phyloP scores from a whole-genome alignment of 2,888 invertebrate species.

The Eristalinus sepulchralis region DNA sequence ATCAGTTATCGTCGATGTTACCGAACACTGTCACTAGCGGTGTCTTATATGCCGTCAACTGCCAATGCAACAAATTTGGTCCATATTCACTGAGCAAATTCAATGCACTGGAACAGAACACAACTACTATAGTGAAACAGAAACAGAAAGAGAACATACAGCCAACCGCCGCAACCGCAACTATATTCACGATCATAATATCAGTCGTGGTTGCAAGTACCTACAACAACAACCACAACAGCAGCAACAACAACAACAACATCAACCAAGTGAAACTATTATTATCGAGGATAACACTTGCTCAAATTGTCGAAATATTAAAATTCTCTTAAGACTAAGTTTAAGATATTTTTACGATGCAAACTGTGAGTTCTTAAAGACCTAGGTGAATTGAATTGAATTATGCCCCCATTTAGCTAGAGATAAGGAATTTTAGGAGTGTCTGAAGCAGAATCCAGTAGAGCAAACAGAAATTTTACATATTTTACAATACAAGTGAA shows the following conservation, averaged over 20 bases:
- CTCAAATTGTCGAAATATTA: constrained; percentile 78
- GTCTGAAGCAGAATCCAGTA: background rate
- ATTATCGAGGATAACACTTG: constrained; percentile 70
- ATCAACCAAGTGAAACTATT: constrained; percentile 66
- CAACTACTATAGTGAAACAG: background rate
- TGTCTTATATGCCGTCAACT: constrained; percentile 67
- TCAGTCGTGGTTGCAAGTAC: constrained; percentile 17
- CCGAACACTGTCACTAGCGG: constrained; percentile 95
- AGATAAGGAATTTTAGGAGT: constrained; percentile 38
- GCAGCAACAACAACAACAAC: constrained; percentile 33
- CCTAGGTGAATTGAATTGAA: constrained; percentile 56
- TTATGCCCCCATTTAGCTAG: constrained; percentile 27
- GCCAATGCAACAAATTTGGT: constrained; percentile 48
- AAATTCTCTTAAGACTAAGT: constrained; percentile 76
- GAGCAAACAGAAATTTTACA: constrained; percentile 41
- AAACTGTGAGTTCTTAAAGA: constrained; percentile 77
- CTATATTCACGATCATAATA: constrained; percentile 15
- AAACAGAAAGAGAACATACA: background rate
- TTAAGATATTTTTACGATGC: constrained; percentile 77
- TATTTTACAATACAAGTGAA: constrained; percentile 33
- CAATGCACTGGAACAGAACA: constrained; percentile 18
- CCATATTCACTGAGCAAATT: constrained; percentile 31
- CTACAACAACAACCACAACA: constrained; percentile 18
- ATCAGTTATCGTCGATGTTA: constrained; percentile 95
- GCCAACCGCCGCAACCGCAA: background rate